Base-by-base conservation (phyloP, 2,888 invertebrate genomes). In the Drosophila austrosaltans region DNA sequence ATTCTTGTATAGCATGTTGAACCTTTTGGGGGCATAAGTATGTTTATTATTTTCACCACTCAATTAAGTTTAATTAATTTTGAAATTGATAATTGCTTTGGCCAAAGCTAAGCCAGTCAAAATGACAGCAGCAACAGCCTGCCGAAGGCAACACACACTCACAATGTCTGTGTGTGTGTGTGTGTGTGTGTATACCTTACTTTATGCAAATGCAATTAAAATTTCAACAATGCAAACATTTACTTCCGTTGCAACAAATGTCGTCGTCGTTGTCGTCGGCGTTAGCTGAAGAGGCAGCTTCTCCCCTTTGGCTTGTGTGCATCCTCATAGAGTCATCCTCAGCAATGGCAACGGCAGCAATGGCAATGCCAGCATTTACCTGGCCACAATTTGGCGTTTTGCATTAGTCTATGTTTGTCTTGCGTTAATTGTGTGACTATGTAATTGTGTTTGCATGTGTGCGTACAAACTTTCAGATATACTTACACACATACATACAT, bases 161-260 rank as follows among this genome's bases (percentile, higher is more conserved):
- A 36, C 56, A 69, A 22, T 25, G 39, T 39, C 42, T 44, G 16
- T 20, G 44, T 20, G 53, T 53, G 44, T 72, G 63, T 83, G 76
- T 80, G 76, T 80, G 77, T 65, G 44, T 68, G 44, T 75, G 67
- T 81, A 75, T 78, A 77, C 66, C 36, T 69, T 66, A 79, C 78
- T 87, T 86, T 89, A 89, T 89, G 90, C 82, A 89, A 89, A 89
- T 89, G 90, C 88, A 89, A 89, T 89, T 89, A 89, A 89, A 89
- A 89, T 89, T 89, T 89, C 81, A 89, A 89, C 88, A 89, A 89
- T 85, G 88, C 89, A 82, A 89, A 89, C 89, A 89, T 89, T 89
- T 89, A 89, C 90, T 80, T 89, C 88, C 90, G 89, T 87, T 87
- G 87, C 83, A 87, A 83, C 86, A 79, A 89, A 86, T 84, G 84